A percentile compares a stretch with the other conserved stretches of the same genome.
Conservation (phyloP, 2,113 vertebrate species). For the Rhinichthys klamathensis region DNA sequence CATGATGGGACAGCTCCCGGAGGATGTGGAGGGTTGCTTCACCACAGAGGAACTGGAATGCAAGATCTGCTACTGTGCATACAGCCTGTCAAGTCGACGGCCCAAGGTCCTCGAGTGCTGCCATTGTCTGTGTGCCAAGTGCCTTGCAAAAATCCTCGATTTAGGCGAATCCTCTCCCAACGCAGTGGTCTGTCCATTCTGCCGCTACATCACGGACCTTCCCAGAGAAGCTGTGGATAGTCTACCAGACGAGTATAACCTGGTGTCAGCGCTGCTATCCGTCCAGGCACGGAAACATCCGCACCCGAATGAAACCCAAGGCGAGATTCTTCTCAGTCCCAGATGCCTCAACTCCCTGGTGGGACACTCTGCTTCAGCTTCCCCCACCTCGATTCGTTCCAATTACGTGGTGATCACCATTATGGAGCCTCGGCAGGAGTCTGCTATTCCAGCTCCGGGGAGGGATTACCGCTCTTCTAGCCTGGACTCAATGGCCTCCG, state of each 20-base stretch:
- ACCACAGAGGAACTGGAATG: slow-evolving; percentile 89
- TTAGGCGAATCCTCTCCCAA: slow-evolving; percentile 84
- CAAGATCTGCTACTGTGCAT: slow-evolving; percentile 93
- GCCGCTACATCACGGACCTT: slow-evolving; percentile 85
- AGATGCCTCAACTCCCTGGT: slow-evolving; percentile 83
- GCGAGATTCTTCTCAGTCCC: slow-evolving; percentile 87
- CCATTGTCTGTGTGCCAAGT: slow-evolving; percentile 92
- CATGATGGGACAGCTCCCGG: slow-evolving; percentile 79
- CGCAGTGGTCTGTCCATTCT: slow-evolving; percentile 91
- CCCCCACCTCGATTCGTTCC: slow-evolving; percentile 70
- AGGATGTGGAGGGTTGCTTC: slow-evolving; percentile 70
- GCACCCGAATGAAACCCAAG: slow-evolving; percentile 79
- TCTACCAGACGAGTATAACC: slow-evolving; percentile 89
- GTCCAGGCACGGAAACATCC: slow-evolving; percentile 81
- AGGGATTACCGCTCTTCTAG: slow-evolving; percentile 83
- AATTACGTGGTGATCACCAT: slow-evolving; percentile 95
- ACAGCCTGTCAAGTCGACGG: slow-evolving; percentile 84
- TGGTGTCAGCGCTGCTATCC: slow-evolving; percentile 80
- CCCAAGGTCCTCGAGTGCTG: slow-evolving; percentile 90
- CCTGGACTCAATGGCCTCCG: slow-evolving; percentile 86
- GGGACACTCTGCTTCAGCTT: slow-evolving; percentile 77
- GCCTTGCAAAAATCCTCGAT: slow-evolving; percentile 90
- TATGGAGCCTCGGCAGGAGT: slow-evolving; percentile 85
- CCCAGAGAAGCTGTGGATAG: slow-evolving; percentile 80
- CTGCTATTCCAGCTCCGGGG: slow-evolving; percentile 71